These are phyloP conservation scores for Lycocerus yunnanus DNA, from an alignment of 2,888 invertebrate genomes.

Conservation along the genomic window DNA sequence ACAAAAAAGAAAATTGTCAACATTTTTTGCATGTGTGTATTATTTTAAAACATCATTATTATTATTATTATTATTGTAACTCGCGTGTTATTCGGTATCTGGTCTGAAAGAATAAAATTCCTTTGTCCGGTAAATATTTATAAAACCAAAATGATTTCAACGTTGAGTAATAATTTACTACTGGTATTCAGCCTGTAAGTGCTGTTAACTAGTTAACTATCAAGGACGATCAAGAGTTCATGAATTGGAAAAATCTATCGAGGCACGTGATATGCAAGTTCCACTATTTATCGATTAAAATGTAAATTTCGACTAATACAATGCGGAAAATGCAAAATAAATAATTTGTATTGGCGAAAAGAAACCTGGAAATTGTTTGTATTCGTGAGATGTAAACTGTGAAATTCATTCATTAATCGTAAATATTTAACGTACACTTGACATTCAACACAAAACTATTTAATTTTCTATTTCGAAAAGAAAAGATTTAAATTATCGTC, in stretches of 20 bases:
- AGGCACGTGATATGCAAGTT: not conserved
- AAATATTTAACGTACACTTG: not conserved
- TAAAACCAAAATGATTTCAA: not conserved
- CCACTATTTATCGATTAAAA: not conserved
- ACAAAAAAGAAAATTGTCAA: slow-evolving; percentile 21
- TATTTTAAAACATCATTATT: not conserved
- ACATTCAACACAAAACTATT: not conserved
- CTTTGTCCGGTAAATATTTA: not conserved
- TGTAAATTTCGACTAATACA: not conserved
- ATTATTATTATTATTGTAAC: not conserved
- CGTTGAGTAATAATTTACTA: not conserved
- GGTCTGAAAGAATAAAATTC: not conserved
- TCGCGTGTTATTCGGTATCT: not conserved
- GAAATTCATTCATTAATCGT: not conserved
- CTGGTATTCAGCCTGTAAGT: not conserved
- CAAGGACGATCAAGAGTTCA: not conserved
- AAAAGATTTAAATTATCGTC: not conserved
- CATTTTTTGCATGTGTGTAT: too few relatives aligned
- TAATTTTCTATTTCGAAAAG: not conserved
- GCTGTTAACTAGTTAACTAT: not conserved
- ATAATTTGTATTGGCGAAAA: not conserved
- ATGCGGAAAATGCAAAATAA: not conserved
- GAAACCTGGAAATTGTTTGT: not conserved
- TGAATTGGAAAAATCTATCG: not conserved
- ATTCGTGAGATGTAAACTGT: not conserved